These are phyloP conservation scores for Branchinecta lynchi DNA, from an alignment of 1,140 invertebrate genomes.

Conservation along the genomic window DNA sequence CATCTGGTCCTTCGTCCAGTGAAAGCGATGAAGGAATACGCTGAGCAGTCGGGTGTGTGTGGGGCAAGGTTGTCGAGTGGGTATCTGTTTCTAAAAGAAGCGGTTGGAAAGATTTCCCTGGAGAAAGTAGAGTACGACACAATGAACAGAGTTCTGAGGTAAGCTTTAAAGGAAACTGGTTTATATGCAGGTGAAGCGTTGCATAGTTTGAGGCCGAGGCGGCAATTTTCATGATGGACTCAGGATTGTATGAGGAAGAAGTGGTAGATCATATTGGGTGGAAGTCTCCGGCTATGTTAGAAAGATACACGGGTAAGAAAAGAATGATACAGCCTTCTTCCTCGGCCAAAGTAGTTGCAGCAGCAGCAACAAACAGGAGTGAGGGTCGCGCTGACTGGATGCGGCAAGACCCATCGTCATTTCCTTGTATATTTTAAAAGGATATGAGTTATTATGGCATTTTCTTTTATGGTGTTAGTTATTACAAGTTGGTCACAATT, in stretches of 20 bases:
- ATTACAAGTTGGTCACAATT: too few relatives aligned
- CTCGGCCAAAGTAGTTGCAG: too few relatives aligned
- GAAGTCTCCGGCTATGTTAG: background rate
- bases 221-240: background rate
- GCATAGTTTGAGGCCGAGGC: background rate
- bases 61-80: background rate
- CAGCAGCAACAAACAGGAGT: too few relatives aligned
- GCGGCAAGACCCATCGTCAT: too few relatives aligned
- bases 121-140: background rate
- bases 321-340: too few relatives aligned
- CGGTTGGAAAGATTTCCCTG: background rate
- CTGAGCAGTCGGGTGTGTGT: background rate
- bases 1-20: background rate
- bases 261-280: background rate
- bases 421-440: too few relatives aligned
- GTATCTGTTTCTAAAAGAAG: background rate
- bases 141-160: background rate
- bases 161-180: background rate
- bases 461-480: too few relatives aligned
- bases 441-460: too few relatives aligned
- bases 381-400: too few relatives aligned
- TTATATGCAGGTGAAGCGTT: background rate
- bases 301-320: background rate
- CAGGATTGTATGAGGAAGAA: background rate
- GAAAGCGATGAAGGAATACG: background rate